These are phyloP conservation scores for Imbricaverruca yamaguchii DNA, from an alignment of 2,888 invertebrate genomes.

Conservation along the genomic window DNA sequence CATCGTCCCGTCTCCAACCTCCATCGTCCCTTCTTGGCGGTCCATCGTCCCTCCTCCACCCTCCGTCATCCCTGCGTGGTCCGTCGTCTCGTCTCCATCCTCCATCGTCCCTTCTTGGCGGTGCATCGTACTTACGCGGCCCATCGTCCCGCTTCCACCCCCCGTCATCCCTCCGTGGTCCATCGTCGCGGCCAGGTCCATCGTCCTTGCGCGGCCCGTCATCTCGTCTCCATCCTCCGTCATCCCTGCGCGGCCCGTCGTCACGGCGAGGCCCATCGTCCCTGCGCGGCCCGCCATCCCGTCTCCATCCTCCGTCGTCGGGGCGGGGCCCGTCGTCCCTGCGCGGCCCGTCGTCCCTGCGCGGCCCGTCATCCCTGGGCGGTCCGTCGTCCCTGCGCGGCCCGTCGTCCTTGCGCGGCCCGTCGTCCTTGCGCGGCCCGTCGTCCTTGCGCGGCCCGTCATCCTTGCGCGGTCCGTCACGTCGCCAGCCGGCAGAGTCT, in stretches of 20 bases:
- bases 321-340: conserved; percentile 37
- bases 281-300: conserved; percentile 36
- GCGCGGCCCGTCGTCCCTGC: conserved; percentile 17
- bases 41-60: conserved; percentile 37
- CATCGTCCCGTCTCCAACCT: conserved; percentile 28
- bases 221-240: conserved; percentile 26
- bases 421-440: neutral
- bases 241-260: conserved; percentile 30
- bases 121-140: conserved; percentile 20
- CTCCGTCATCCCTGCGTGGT: conserved; percentile 18
- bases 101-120: conserved; percentile 16
- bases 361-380: conserved; percentile 23
- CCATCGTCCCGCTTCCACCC: conserved; percentile 23
- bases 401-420: conserved; percentile 26
- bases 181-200: neutral
- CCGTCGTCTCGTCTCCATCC: conserved; percentile 23
- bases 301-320: conserved; percentile 37
- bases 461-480: conserved; percentile 26
- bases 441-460: conserved; percentile 27
- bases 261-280: conserved; percentile 27
- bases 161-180: conserved; percentile 24
- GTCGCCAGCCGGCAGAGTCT: conserved; percentile 24
- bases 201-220: conserved; percentile 27
- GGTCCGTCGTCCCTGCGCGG: neutral
- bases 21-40: conserved; percentile 38